A percentile compares a stretch with the other conserved stretches of the same genome.
These are phyloP conservation scores for Apodemia duryi DNA, from an alignment of 2,888 invertebrate genomes.

Conservation along the genomic window DNA sequence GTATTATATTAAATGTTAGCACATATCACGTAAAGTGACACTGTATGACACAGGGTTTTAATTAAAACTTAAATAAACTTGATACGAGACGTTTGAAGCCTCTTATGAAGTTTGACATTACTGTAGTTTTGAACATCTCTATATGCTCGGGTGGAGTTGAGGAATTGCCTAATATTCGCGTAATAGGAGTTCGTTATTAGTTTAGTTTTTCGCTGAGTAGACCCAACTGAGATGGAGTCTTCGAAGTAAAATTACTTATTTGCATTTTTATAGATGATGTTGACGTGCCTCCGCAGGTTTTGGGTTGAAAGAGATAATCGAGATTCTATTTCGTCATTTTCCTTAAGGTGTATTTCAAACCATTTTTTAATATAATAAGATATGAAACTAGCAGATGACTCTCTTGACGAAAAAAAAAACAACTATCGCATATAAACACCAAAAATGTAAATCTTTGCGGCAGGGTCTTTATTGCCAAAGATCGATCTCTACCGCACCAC, in stretches of 20 bases:
- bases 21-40: no score
- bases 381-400: no score
- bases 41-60: no score
- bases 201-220: conserved; percentile 2
- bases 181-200: conserved; percentile 13
- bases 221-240: neutral
- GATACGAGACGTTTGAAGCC: neutral
- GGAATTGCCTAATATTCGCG: conserved; percentile 10
- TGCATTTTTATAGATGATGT: conserved; percentile 6
- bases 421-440: no score
- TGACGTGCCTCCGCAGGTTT: neutral
- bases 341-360: neutral
- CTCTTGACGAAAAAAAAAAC: no score
- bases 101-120: conserved; percentile 7
- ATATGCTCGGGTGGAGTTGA: neutral
- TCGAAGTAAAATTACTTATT: conserved; percentile 15
- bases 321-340: neutral
- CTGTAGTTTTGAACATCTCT: conserved; percentile 11
- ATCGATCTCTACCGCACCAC: no score
- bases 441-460: no score
- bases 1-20: no score
- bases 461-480: no score
- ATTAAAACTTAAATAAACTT: neutral
- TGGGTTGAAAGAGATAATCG: neutral
- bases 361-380: no score